Percentiles rank a stretch among this genome's conserved stretches.
phyloP scores from a whole-genome alignment of 2,888 invertebrate genomes.

The Eueremaeus valkanovi region DNA sequence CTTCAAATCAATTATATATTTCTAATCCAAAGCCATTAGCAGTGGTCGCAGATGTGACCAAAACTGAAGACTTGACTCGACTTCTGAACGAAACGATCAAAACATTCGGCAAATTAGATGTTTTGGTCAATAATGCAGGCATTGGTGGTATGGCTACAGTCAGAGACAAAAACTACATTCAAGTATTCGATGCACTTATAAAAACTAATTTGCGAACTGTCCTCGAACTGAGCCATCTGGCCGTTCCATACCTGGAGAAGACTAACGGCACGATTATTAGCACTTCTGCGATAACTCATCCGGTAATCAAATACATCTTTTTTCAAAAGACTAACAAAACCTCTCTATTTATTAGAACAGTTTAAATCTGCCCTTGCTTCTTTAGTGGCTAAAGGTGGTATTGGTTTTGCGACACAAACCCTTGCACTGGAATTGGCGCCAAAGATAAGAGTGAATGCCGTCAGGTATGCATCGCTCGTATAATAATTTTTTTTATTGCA shows the following conservation, averaged over 20 bases:
- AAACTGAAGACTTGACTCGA: constrained; percentile 16
- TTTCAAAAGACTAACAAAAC: too few relatives aligned
- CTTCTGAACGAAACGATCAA: constrained; percentile 27
- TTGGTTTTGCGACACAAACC: too few relatives aligned
- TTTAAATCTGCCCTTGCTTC: too few relatives aligned
- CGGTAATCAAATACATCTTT: too few relatives aligned
- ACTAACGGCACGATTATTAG: not conserved
- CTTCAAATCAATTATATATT: not conserved
- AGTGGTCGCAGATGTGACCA: constrained; percentile 32
- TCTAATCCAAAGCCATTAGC: not conserved
- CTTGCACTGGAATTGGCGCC: too few relatives aligned
- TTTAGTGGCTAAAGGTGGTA: too few relatives aligned
- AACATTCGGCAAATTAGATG: constrained; percentile 33
- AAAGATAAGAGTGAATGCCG: too few relatives aligned
- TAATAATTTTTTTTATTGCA: too few relatives aligned
- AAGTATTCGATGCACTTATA: not conserved
- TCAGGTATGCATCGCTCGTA: too few relatives aligned
- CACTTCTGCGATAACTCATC: not conserved
- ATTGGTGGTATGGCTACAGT: not conserved
- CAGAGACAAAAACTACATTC: constrained; percentile 12
- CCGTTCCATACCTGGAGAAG: not conserved
- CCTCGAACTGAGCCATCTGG: not conserved
- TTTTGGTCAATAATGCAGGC: constrained; percentile 41
- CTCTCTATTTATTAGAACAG: too few relatives aligned
- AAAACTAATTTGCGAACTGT: constrained; percentile 5